A percentile compares a stretch with the other conserved stretches of the same genome.
Conservation (phyloP, 64 coral and sea anemone species). For the Acropora tenuis region DNA sequence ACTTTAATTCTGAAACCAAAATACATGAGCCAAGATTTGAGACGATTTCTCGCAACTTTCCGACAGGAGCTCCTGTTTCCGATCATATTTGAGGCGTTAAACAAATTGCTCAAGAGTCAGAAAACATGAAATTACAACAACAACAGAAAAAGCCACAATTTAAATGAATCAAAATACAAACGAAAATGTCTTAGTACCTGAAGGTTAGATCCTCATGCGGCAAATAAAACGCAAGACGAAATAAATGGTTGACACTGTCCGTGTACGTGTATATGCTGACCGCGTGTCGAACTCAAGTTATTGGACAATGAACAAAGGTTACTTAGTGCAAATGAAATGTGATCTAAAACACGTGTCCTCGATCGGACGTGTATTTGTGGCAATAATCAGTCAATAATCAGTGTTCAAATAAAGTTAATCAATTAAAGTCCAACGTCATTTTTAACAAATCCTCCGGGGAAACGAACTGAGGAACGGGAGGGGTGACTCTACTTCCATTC, state of each 20-base stretch:
- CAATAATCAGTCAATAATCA: not conserved
- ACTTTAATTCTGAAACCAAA: conserved; percentile 19
- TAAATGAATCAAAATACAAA: conserved; percentile 21
- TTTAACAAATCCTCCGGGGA: not conserved
- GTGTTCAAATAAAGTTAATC: not conserved
- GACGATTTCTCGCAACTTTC: conserved; percentile 12
- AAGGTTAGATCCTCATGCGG: conserved; percentile 29
- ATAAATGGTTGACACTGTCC: conserved; percentile 36
- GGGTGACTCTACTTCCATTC: too few species aligned
- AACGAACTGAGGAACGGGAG: too few species aligned
- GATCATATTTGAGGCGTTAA: conserved; percentile 30
- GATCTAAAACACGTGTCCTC: not conserved
- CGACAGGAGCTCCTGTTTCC: not conserved
- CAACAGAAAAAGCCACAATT: conserved; percentile 33
- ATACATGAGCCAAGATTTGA: conserved; percentile 3
- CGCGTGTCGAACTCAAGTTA: conserved; percentile 21
- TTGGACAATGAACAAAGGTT: not conserved
- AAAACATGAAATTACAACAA: conserved; percentile 42
- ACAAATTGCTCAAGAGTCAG: conserved; percentile 10
- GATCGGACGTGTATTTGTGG: not conserved
- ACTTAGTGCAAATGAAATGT: conserved; percentile 15
- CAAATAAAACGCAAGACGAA: conserved; percentile 8
- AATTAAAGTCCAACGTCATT: conserved; percentile 19
- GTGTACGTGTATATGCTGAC: conserved; percentile 17
- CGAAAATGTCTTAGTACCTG: conserved; percentile 24